Percentiles rank a stretch among this genome's conserved stretches.
Conservation (phyloP, 1,140 invertebrate species). For the Panulirus ornatus region DNA sequence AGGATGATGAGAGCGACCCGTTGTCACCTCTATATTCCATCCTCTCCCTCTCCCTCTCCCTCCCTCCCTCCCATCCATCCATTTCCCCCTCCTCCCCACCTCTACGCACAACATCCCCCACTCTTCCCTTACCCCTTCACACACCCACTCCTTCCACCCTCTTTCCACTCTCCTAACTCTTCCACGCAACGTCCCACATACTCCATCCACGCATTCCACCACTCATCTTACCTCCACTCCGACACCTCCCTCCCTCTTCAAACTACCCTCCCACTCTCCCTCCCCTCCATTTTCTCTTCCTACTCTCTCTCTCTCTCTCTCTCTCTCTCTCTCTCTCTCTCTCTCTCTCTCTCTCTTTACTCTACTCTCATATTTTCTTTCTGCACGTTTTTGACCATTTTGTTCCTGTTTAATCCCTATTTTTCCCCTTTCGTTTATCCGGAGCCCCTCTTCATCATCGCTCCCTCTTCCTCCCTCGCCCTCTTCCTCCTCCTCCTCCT, state of each 20-base stretch:
- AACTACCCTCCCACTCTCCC: not conserved
- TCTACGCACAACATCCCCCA: slow-evolving; percentile 13
- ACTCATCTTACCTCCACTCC: no score
- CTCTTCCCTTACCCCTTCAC: not conserved
- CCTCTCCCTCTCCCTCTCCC: slow-evolving; percentile 6
- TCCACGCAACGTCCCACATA: no score
- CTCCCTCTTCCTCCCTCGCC: not conserved
- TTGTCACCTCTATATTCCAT: slow-evolving; percentile 62
- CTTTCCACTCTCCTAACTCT: no score
- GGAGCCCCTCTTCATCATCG: not conserved
- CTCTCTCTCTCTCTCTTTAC: not conserved
- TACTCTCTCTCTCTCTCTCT: not conserved
- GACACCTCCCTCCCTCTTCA: not conserved
- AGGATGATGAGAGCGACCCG: slow-evolving; percentile 60
- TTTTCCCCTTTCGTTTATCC: not conserved
- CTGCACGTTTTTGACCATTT: not conserved
- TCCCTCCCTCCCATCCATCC: slow-evolving; percentile 7
- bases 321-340: no score
- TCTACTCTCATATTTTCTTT: not conserved
- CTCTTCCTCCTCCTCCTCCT: not conserved
- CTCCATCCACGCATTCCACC: not conserved
- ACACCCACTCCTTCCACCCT: not conserved
- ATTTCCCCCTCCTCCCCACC: slow-evolving; percentile 11
- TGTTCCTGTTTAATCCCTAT: not conserved
- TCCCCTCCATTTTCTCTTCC: not conserved